Base-by-base conservation (phyloP, 2,888 invertebrate species). In the Hoplodrina blanda region DNA sequence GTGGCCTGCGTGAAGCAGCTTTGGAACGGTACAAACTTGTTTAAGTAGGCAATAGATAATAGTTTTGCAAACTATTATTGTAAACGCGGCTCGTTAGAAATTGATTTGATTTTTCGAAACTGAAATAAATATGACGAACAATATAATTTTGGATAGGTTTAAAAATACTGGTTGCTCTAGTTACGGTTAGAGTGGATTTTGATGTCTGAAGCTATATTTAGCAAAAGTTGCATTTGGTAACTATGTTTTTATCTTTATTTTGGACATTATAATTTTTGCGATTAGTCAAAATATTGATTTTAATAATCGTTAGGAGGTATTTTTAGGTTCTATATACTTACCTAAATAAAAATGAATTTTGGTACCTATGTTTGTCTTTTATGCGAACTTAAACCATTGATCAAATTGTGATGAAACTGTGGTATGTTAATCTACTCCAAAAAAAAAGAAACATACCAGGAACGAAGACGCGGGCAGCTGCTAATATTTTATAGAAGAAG, bases 11-110 rank as follows among this genome's bases (percentile, higher is more conserved):
- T 68, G 73, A 72, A 61, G 68, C 61, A 69, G 53, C 49, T 54
- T 53, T 56, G 20, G 72, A 81, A 76, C 82, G 82, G 81, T 76
- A 46, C 6, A 74, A 81, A 81, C 82, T 56, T 73, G 80, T 76
- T 74, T 59, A 25, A 46, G 46, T 69, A 63, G 19, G n/a, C 17
- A 62, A 67, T 52, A 62, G 49, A 59, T 41, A 75, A 66, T 66
- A 74, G 33, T 50, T 44, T 50, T 56, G n/a, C 15, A 44, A 30
- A 46, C 15, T 10, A 37, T 57, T 44, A 15, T 46, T n/a, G 33
- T 3, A 30, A 52, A 17, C 53, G 15, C 0, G 15, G 10, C 0
- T 10, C 1, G 1, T 6, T n/a, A 62, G 1, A 62, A 33, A 30
- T 19, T 4, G 0, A 54, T 17, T 46, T 25, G 1, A 10, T 25